Evolutionary conservation across 92 coral and sea anemone genomes (phyloP), one percentile per base, ranked within the genome.

Genomic region (Desmophyllum pertusum): DNA sequence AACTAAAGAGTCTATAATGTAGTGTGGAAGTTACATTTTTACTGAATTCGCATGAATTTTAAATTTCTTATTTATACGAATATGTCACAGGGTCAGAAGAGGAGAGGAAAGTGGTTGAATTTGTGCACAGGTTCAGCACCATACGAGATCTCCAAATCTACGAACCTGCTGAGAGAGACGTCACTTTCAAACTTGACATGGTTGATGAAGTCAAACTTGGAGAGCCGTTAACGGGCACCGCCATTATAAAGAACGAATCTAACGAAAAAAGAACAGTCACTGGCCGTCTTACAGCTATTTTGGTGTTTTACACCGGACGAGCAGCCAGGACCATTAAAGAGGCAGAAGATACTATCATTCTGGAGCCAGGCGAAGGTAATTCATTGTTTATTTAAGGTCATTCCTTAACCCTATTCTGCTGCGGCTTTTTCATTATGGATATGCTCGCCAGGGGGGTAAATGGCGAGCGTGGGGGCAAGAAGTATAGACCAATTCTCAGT

Each of bases 301-400:
- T 80, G 48, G 78, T 77, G 29, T 69, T 53, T 62, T 89, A 89
- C 70, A 89, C 93, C 5, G 90, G 93, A 5, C 74, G 72, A 36
- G 68, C 75, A 1, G 73, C 80, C 17, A 64, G 45, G 33, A 61
- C 33, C 11, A 29, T 61, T 27, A 83, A 83, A 30, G 65, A 48
- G 0, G 40, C 8, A 11, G 31, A 64, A 36, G 11, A 3, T 21
- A 64, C 70, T 64, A 21, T 64, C 4, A 4, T 31, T 64, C 40
- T 64, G 37, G 70, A 33, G 31, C 70, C 70, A 64, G 70, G 41
- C 39, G 70, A 64, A 64, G 70, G 70, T 64, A 31, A 64, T 31
- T 10, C 1, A 21, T 21, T 9, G 25, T 57, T 61, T 30, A n/a
- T n/a, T n/a, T n/a, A n/a, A n/a, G n/a, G n/a, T n/a, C n/a, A n/a